Percentiles rank a stretch among this genome's conserved stretches.
phyloP scores from a whole-genome alignment of 2,113 vertebrate species.

The Cercopithecus mona region DNA sequence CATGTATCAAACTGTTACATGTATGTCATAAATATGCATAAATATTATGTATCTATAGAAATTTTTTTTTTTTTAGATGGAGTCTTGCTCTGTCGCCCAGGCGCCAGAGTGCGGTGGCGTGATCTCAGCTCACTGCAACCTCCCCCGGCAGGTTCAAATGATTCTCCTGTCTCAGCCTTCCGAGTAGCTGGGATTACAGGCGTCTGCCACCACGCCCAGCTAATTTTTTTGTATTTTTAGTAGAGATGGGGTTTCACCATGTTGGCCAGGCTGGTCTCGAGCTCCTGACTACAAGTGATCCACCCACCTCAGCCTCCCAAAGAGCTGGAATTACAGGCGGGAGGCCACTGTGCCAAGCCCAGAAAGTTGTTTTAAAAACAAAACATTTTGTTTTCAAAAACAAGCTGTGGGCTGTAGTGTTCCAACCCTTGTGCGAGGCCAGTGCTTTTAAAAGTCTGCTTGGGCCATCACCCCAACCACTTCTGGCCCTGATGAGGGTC shows the following conservation, averaged over 20 bases:
- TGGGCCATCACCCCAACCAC: too few species aligned
- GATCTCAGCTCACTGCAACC: background rate
- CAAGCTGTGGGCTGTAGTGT: background rate
- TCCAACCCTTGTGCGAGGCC: background rate
- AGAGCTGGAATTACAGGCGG: background rate
- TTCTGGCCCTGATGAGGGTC: too few species aligned
- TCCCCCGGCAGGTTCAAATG: background rate
- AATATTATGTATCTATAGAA: too few species aligned
- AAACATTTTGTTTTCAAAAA: too few species aligned
- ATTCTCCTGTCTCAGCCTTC: background rate
- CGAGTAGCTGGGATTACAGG: background rate
- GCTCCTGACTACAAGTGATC: background rate
- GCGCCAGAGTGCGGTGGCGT: accelerated
- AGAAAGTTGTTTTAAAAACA: too few species aligned
- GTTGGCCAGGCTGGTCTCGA: background rate
- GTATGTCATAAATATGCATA: too few species aligned
- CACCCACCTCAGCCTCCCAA: background rate
- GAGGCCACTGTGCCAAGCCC: background rate
- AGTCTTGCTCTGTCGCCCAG: background rate
- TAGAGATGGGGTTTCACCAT: background rate
- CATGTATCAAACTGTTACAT: too few species aligned
- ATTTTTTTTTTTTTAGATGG: background rate
- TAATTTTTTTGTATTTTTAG: background rate
- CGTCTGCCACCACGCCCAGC: accelerated
- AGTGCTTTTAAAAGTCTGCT: background rate